Percentiles rank a stretch among this genome's conserved stretches.
Evolutionary conservation across 1,140 invertebrate species (phyloP).

Genomic region (Brachionus paranguensis): DNA sequence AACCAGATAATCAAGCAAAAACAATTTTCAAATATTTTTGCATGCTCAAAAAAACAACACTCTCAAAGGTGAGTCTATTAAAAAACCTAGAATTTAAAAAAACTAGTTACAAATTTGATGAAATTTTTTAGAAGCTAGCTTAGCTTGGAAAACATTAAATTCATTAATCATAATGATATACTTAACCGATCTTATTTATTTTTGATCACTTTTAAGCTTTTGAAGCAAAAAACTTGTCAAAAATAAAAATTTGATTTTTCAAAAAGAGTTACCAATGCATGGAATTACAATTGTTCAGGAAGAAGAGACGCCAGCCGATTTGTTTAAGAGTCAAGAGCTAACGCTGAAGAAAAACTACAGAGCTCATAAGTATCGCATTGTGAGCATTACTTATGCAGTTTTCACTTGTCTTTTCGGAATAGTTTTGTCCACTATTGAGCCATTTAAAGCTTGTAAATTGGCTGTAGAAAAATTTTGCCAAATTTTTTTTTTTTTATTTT

Average conservation of each 20-base stretch:
- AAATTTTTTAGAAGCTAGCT: neutral
- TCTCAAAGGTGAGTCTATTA: neutral
- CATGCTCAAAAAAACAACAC: neutral
- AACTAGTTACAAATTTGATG: neutral
- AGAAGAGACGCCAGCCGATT: neutral
- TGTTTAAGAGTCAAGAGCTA: neutral
- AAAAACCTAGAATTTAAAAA: neutral
- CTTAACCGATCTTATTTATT: neutral
- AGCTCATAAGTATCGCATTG: constrained; percentile 24
- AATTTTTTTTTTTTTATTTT: neutral
- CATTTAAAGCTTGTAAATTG: constrained; percentile 25
- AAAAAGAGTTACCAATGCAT: neutral
- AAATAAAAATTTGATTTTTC: neutral
- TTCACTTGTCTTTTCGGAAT: constrained; percentile 1
- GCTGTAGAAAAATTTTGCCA: neutral
- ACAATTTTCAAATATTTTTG: neutral
- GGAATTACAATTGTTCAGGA: neutral
- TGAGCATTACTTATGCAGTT: constrained; percentile 20
- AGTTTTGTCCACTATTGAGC: constrained; percentile 27
- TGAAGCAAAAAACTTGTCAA: neutral
- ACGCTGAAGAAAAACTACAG: constrained; percentile 28
- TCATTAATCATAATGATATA: neutral
- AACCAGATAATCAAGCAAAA: no score
- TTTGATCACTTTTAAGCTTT: neutral
- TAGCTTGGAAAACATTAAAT: neutral